Evolutionary conservation across 2,113 vertebrate species (phyloP), one percentile per base, ranked within the genome.

Genomic region (Eidolon helvum): DNA sequence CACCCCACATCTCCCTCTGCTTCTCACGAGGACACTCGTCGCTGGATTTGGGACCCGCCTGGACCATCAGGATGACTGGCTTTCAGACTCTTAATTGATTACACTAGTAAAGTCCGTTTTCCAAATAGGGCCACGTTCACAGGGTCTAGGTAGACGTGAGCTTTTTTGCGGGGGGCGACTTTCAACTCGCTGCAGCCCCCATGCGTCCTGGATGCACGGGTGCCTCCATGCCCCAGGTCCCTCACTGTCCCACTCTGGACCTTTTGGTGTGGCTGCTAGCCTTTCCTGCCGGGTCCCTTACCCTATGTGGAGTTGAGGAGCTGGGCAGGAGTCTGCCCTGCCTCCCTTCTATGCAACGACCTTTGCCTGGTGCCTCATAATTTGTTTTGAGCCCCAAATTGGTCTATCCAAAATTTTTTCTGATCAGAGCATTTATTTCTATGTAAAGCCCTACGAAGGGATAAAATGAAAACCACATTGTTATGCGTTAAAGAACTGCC

Each of bases 301-400:
- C 5, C 26, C 26, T 33, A 26, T 7, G 30, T 5, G 35, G 50
- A 11, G 38, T 35, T 10, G 28, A 19, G 28, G 22, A 57, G 30
- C 21, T 3, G 5, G 1, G 21, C 2, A 0, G 38, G 33, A 12
- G 65, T 50, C 5, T 5, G 19, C 15, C 33, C 9, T 2, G 4
- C 16, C 55, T 1, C 0, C 14, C 35, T n/a, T 33, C 22, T 10
- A 14, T 10, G 3, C 28, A 0, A 1, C 65, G 22, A 5, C 77
- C 38, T 48, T 79, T 12, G 40, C 38, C 22, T 68, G 30, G 21
- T 26, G 28, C 22, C 38, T 35, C 43, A 8, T 53, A 14, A 5
- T 18, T 30, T 18, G 48, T 16, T 75, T 33, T 38, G 65, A 5
- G n/a, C 21, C 26, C 48, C n/a, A 61, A 28, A 33, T 38, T 0